A percentile compares a stretch with the other conserved stretches of the same genome.
These are phyloP conservation scores for Psophia crepitans DNA, from an alignment of 2,113 vertebrate genomes.

Conservation along the genomic window DNA sequence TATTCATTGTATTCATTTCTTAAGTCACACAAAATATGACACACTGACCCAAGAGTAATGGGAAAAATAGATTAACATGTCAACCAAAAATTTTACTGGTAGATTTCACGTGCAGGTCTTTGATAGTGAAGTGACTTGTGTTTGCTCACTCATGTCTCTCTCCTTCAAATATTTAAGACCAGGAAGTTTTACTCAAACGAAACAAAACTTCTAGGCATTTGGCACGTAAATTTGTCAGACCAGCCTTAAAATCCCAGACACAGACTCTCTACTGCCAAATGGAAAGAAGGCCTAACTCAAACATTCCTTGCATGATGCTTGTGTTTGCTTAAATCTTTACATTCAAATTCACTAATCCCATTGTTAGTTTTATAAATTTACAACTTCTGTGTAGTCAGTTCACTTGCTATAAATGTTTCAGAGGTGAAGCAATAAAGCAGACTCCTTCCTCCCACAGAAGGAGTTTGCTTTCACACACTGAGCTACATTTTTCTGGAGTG, in stretches of 20 bases:
- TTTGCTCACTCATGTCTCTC: background rate
- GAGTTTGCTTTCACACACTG: background rate
- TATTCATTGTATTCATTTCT: background rate
- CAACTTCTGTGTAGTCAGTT: background rate
- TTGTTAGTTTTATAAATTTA: background rate
- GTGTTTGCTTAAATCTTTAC: background rate
- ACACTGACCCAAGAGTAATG: background rate
- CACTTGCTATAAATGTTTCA: background rate
- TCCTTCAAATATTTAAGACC: background rate
- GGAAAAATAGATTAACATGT: background rate
- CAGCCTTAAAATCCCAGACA: background rate
- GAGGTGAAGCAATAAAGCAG: background rate
- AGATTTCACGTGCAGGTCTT: background rate
- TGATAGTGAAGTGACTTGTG: background rate
- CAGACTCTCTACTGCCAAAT: background rate
- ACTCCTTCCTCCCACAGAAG: background rate
- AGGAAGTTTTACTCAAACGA: background rate
- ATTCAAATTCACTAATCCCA: background rate
- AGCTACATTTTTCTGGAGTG: background rate
- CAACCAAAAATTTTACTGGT: background rate
- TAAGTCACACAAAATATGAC: background rate
- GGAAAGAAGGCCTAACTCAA: background rate
- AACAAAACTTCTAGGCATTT: background rate
- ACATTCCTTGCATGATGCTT: background rate
- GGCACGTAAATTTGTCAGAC: background rate